Conservation (phyloP, 2,888 invertebrate genomes). For the Subacronicta megacephala region DNA sequence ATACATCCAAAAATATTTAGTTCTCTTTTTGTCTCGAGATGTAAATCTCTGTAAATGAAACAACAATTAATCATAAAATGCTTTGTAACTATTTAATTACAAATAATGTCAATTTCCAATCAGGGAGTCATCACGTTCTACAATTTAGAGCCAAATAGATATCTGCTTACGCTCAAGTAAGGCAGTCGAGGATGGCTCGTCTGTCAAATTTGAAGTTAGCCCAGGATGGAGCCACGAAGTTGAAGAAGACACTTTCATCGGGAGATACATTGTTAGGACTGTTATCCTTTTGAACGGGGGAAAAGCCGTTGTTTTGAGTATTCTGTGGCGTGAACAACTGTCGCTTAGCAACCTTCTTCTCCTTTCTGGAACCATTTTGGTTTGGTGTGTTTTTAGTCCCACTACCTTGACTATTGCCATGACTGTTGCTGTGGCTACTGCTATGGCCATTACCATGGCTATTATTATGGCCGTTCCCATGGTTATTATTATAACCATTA, state of each 20-base stretch:
- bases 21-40: not conserved
- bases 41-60: slow-evolving; percentile 35
- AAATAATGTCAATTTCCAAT: slow-evolving; percentile 47
- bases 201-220: slow-evolving; percentile 91
- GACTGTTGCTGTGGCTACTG: slow-evolving; percentile 12
- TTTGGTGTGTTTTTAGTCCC: slow-evolving; percentile 59
- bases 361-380: slow-evolving; percentile 70
- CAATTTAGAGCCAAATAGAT: slow-evolving; percentile 31
- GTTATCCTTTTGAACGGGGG: slow-evolving; percentile 71
- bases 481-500: not conserved
- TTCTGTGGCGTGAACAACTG: slow-evolving; percentile 89
- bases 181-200: slow-evolving; percentile 86
- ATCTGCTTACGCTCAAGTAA: slow-evolving; percentile 71
- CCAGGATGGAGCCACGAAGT: slow-evolving; percentile 91
- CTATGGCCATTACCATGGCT: slow-evolving; percentile 8
- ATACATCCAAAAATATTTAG: too few relatives aligned
- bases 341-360: slow-evolving; percentile 86
- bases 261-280: slow-evolving; percentile 61
- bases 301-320: slow-evolving; percentile 59
- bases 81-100: slow-evolving; percentile 52
- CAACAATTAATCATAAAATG: slow-evolving; percentile 24
- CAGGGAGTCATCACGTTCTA: slow-evolving; percentile 33
- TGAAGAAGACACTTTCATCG: slow-evolving; percentile 67
- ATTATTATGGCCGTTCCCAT: not conserved
- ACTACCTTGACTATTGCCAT: slow-evolving; percentile 41